Conservation (phyloP, 2,797 vertebrate genomes). For the Lophura swinhoii region DNA sequence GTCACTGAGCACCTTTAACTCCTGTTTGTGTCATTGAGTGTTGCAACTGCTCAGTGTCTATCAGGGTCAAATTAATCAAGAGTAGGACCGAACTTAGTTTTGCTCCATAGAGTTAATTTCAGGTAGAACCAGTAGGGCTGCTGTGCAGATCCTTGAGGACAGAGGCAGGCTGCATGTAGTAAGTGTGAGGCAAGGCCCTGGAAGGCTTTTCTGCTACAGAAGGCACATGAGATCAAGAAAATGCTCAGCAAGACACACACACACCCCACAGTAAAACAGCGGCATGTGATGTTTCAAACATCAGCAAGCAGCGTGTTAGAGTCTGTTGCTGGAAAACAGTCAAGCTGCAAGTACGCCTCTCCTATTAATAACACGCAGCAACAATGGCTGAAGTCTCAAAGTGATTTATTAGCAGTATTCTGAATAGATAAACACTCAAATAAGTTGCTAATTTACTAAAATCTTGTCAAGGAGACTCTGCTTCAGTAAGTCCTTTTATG, state of each 20-base stretch:
- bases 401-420: conserved; percentile 70
- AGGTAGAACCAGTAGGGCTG: neutral
- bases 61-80: neutral
- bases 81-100: neutral
- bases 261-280: neutral
- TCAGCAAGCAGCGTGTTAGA: conserved; percentile 24
- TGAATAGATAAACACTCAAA: conserved; percentile 50
- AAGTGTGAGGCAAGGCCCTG: neutral
- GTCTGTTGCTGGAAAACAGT: conserved; percentile 42
- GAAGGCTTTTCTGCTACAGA: neutral
- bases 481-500: conserved; percentile 67
- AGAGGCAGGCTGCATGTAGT: neutral
- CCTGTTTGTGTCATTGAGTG: neutral
- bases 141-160: neutral
- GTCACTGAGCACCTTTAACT: neutral
- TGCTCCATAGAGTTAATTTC: neutral
- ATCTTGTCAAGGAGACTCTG: conserved; percentile 62
- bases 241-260: neutral
- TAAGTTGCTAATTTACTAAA: conserved; percentile 68
- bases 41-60: neutral
- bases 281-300: neutral
- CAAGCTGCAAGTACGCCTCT: conserved; percentile 27
- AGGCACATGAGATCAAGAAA: neutral
- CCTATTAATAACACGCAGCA: conserved; percentile 48
- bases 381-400: conserved; percentile 43